Percentiles rank a stretch among this genome's conserved stretches.
These are phyloP conservation scores for Mylabris sibirica DNA, from an alignment of 2,888 invertebrate species.

Conservation along the genomic window DNA sequence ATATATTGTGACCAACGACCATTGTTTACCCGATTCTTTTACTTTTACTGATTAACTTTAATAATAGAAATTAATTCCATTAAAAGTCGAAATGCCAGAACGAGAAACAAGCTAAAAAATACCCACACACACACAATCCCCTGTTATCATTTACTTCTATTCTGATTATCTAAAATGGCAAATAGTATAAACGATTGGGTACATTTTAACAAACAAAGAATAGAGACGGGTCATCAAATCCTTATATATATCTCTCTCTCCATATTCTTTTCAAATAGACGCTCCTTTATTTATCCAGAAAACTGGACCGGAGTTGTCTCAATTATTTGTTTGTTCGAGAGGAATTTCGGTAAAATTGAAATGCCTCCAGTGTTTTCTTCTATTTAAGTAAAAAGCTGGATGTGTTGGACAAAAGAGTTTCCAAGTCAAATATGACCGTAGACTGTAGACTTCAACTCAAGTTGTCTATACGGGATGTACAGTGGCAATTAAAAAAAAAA, in stretches of 20 bases:
- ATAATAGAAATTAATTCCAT: slow-evolving; percentile 8
- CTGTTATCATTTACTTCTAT: background rate
- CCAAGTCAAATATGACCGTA: background rate
- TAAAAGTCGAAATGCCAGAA: background rate
- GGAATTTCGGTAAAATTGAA: background rate
- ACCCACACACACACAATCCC: too few species aligned
- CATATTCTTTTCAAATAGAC: background rate
- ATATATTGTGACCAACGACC: slow-evolving; percentile 24
- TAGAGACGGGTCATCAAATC: slow-evolving; percentile 4
- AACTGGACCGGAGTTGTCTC: background rate
- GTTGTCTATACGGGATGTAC: too few species aligned
- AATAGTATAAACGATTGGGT: background rate
- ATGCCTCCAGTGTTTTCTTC: slow-evolving; percentile 9
- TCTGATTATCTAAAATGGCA: background rate
- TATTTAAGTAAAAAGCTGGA: background rate
- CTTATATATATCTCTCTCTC: background rate
- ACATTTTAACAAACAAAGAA: background rate
- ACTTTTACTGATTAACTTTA: background rate
- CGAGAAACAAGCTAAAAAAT: background rate
- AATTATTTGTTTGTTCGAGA: slow-evolving; percentile 10
- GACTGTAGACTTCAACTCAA: background rate
- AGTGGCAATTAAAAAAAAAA: too few species aligned
- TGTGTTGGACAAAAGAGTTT: background rate
- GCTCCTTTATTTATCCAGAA: slow-evolving; percentile 7
- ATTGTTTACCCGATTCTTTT: slow-evolving; percentile 9